A percentile compares a stretch with the other conserved stretches of the same genome.
Conservation (phyloP, 2,113 vertebrate species). For the Acrocephalus arundinaceus region DNA sequence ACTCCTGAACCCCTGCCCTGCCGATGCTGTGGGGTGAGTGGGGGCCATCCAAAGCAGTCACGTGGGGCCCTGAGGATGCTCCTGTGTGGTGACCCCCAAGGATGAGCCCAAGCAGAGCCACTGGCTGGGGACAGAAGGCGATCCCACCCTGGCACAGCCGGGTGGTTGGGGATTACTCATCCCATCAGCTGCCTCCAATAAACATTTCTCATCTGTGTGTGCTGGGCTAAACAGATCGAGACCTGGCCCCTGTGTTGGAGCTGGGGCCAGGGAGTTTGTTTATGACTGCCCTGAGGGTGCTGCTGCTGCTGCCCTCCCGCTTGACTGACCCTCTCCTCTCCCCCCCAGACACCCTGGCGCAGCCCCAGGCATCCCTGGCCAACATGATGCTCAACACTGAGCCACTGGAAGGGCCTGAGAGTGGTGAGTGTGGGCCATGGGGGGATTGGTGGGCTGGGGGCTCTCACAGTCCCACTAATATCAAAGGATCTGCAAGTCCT, state of each 20-base stretch:
- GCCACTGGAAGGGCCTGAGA: slow-evolving; percentile 75
- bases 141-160: fast-evolving
- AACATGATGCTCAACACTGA: slow-evolving; percentile 70
- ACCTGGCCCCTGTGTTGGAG: not conserved
- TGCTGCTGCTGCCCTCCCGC: not conserved
- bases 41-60: not conserved
- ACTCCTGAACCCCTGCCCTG: not conserved
- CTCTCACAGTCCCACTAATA: not conserved
- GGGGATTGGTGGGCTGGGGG: not conserved
- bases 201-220: not conserved
- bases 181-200: not conserved
- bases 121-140: fast-evolving
- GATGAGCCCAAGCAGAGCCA: not conserved
- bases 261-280: not conserved
- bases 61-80: not conserved
- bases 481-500: not conserved
- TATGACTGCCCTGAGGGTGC: not conserved
- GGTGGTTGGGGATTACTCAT: not conserved
- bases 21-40: fast-evolving
- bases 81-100: fast-evolving
- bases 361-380: slow-evolving; percentile 30
- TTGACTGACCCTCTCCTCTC: not conserved
- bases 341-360: slow-evolving; percentile 14
- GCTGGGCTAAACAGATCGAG: not conserved
- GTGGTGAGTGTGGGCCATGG: slow-evolving; percentile 70